Base-by-base conservation (phyloP, 2,113 vertebrate genomes). In the Chloropsis cyanopogon region DNA sequence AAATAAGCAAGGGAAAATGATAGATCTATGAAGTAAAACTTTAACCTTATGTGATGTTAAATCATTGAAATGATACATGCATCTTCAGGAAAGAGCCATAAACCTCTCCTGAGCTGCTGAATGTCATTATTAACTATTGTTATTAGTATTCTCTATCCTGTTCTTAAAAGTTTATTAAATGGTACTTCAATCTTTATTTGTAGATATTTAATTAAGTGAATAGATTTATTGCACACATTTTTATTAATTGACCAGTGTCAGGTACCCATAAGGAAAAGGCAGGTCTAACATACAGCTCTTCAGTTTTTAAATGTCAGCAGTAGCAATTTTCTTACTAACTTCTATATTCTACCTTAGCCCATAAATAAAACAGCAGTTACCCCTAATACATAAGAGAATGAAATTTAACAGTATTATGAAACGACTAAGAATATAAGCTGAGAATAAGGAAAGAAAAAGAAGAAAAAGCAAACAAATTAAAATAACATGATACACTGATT, bases 401-500 rank as follows among this genome's bases (percentile, higher is more conserved):
- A 29, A 88, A n/a, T 52, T 1, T 1, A 86, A 64, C 4, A 56
- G 20, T 60, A 60, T 70, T 66, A 92, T 60, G 33, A 73, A 82
- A 91, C 0, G 3, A 90, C 26, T n/a, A 63, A 66, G 35, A 10
- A 50, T 25, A 73, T 83, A 91, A 96, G 56, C 24, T 37, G 80
- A 89, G 78, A 85, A 89, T 33, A 68, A 89, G 22, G 65, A 81
- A 77, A 68, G 59, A 83, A 95, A 93, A 89, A 61, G 41, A 85
- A 85, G 75, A 85, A 96, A 93, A 86, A 91, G 33, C 56, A 92
- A 95, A 82, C 70, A 96, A 95, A 96, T 93, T 95, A 93, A 94
- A 96, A 94, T 88, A 96, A 91, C 79, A 93, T 88, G 88, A 95
- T 96, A 95, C 35, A 41, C 54, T 95, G 87, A 94, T 92, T 96